Conservation (phyloP, 2,888 invertebrate species). For the Antitype chi region DNA sequence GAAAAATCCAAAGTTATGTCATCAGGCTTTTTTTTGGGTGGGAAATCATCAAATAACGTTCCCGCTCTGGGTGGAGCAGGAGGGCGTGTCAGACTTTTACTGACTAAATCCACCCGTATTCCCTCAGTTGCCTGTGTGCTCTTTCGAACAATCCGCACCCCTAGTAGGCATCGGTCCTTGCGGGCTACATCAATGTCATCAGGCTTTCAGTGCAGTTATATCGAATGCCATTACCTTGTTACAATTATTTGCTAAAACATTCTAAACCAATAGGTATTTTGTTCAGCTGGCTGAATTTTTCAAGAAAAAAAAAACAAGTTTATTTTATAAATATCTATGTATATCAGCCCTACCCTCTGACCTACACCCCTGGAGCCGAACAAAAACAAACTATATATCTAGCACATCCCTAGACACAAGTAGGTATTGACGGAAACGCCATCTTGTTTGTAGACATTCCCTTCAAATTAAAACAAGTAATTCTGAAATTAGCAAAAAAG, state of each 20-base stretch:
- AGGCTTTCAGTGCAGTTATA: not conserved
- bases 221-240: not conserved
- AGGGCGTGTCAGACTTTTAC: no score
- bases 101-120: no score
- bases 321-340: not conserved
- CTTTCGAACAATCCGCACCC: no score
- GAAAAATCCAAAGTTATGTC: not conserved
- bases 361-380: constrained; percentile 53
- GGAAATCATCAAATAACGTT: no score
- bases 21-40: no score
- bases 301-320: not conserved
- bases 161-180: no score
- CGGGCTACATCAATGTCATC: no score
- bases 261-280: not conserved
- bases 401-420: constrained; percentile 47
- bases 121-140: no score
- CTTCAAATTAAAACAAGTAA: constrained; percentile 28
- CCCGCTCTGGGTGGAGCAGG: no score
- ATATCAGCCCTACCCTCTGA: constrained; percentile 44
- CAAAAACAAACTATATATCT: constrained; percentile 54
- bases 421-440: constrained; percentile 66
- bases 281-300: not conserved
- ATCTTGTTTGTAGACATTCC: constrained; percentile 71
- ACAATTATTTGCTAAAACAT: not conserved
- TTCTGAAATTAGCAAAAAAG: no score